These are phyloP conservation scores for Metridium senile DNA, from an alignment of 92 coral and sea anemone species.

Conservation along the genomic window DNA sequence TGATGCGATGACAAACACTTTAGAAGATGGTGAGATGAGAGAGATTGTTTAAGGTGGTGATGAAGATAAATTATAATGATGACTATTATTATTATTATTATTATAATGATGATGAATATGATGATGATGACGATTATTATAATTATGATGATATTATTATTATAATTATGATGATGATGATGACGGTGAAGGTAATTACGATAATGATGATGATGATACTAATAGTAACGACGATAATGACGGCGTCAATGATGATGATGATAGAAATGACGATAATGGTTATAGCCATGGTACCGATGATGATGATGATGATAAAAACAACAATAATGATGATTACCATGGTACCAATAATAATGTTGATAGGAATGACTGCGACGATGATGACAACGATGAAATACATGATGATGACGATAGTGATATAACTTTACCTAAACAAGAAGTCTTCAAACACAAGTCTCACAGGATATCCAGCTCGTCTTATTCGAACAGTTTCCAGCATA, in stretches of 20 bases:
- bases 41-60: no score
- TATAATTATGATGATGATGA: background rate
- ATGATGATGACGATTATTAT: no score
- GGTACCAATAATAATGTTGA: background rate
- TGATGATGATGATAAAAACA: background rate
- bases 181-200: background rate
- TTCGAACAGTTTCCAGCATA: slow-evolving; percentile 95
- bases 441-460: slow-evolving; percentile 84
- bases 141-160: no score
- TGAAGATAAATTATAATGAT: no score
- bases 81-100: no score
- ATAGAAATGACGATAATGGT: background rate
- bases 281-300: background rate
- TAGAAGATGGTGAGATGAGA: no score
- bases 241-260: background rate
- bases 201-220: background rate
- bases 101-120: no score
- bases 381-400: background rate
- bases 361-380: background rate
- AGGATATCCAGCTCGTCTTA: slow-evolving; percentile 94
- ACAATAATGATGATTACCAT: background rate
- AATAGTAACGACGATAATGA: background rate
- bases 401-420: background rate
- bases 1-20: no score
- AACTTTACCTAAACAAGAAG: slow-evolving; percentile 93